Evolutionary conservation across 1,140 invertebrate species (phyloP), one percentile per base, ranked within the genome.

Genomic region (Bombus polaris): DNA sequence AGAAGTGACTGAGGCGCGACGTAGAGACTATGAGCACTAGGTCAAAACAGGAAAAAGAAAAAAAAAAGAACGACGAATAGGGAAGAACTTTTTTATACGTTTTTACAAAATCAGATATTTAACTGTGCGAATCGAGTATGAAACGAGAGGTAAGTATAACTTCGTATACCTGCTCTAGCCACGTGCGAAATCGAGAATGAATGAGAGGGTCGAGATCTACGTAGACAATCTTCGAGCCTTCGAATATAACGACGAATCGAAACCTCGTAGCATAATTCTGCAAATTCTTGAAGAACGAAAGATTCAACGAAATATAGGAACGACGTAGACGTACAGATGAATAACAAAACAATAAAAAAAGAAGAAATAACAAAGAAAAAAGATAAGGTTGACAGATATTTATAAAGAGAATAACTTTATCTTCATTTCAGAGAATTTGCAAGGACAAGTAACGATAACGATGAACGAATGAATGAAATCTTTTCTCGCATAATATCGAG

Each of bases 351-450:
- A 10, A 39, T 22, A 2, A 44, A 32, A 22, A 15, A 10, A 15
- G 5, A 53, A 2, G 5, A 22, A 6, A 22, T 2, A 53, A 53
- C 6, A 8, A 53, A 8, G 47, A 8, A 22, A n/a, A 73, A 8
- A 80, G 83, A 85, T 85, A 85, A 85, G 66, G 77, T 85, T 79
- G 25, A 80, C 37, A 62, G 44, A 44, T 85, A 85, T 85, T 85
- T 85, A 85, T 79, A 85, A 85, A 85, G 68, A 72, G 66, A n/a
- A 47, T n/a, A 85, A 80, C 83, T 85, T 85, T 79, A 85, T 85
- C 76, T 80, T 68, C 10, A 28, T 15, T 44, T 4, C 39, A 13
- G n/a, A 42, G 72, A n/a, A 70, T 73, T 73, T 68, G 42, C 73
- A 59, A 65, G 13, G 5, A 28, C 28, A 37, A 37, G 25, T 32